Percentiles rank a stretch among this genome's conserved stretches.
phyloP scores from a whole-genome alignment of 2,888 invertebrate species.

The Trilocha varians region DNA sequence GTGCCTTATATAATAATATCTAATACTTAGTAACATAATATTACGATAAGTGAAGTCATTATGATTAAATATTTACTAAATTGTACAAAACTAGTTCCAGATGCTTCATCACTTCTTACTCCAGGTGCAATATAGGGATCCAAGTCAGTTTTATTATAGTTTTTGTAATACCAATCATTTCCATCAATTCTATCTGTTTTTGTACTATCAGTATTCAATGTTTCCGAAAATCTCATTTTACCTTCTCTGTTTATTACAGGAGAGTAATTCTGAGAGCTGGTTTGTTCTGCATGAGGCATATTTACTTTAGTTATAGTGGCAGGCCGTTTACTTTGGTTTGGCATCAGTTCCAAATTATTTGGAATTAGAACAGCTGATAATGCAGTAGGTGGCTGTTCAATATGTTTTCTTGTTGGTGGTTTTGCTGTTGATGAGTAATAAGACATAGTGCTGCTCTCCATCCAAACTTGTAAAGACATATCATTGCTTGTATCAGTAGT shows the following conservation, averaged over 20 bases:
- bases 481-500: conserved; percentile 63
- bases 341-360: conserved; percentile 51
- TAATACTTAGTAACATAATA: not conserved
- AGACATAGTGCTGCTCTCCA: conserved; percentile 48
- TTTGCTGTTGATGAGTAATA: conserved; percentile 34
- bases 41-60: not conserved
- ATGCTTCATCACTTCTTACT: conserved; percentile 36
- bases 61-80: conserved; percentile 14
- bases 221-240: conserved; percentile 55
- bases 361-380: conserved; percentile 77
- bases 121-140: conserved; percentile 63
- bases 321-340: conserved; percentile 45
- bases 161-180: conserved; percentile 90
- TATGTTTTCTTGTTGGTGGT: conserved; percentile 42
- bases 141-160: conserved; percentile 80
- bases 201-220: conserved; percentile 46
- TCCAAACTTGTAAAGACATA: conserved; percentile 55
- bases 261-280: conserved; percentile 43
- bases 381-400: conserved; percentile 60
- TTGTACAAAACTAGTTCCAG: conserved; percentile 21
- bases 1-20: conserved; percentile 1
- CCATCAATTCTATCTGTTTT: conserved; percentile 63
- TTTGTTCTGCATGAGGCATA: conserved; percentile 49
- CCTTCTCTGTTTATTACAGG: conserved; percentile 55
- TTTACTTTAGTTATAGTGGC: conserved; percentile 63